Evolutionary conservation across 2,797 vertebrate genomes (phyloP).

Genomic region (Pangasius larnaudii): DNA sequence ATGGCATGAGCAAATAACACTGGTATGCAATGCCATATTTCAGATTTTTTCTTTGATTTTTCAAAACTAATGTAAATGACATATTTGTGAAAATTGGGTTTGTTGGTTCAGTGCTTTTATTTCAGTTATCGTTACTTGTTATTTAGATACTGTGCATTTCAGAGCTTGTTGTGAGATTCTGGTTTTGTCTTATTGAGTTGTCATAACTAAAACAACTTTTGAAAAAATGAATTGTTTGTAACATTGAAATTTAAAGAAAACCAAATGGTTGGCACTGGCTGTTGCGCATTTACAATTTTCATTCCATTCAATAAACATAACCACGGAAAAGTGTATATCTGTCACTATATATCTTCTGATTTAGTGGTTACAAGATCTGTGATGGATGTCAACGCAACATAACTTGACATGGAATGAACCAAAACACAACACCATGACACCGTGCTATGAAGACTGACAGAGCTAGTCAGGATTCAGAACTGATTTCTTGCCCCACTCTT

Average conservation of each 20-base stretch:
- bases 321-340: not conserved
- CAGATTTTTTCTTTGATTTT: not conserved
- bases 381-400: not conserved
- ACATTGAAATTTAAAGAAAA: not conserved
- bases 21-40: not conserved
- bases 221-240: not conserved
- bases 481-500: constrained; percentile 6
- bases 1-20: not conserved
- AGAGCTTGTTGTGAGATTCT: not conserved
- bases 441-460: constrained; percentile 60
- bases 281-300: not conserved
- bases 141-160: not conserved
- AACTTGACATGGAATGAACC: constrained; percentile 32
- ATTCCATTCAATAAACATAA: not conserved
- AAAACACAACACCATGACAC: constrained; percentile 51
- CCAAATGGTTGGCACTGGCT: not conserved
- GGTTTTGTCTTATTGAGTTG: not conserved
- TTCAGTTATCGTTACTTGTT: not conserved
- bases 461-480: constrained; percentile 48
- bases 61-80: not conserved
- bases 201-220: not conserved
- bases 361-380: constrained; percentile 29
- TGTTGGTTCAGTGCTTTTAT: not conserved
- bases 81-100: not conserved
- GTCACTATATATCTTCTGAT: constrained; percentile 4